A percentile compares a stretch with the other conserved stretches of the same genome.
These are phyloP conservation scores for Coreius guichenoti DNA, from an alignment of 2,797 vertebrate species.

Conservation along the genomic window DNA sequence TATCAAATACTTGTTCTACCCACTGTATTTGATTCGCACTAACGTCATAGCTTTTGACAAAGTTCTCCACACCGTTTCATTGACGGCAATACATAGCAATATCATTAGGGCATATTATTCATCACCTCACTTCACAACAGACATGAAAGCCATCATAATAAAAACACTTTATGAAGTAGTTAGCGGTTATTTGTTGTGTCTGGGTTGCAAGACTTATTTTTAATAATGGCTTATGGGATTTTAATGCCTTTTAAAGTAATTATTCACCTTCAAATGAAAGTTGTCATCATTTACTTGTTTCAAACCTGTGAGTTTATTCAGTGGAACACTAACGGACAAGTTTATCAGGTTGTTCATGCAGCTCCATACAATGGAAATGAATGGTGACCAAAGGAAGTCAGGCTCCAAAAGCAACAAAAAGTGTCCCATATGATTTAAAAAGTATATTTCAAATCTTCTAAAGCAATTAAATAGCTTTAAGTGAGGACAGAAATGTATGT, in stretches of 20 bases:
- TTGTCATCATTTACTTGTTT: background rate
- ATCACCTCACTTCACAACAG: conserved; percentile 33
- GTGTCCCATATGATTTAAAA: background rate
- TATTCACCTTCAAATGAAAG: background rate
- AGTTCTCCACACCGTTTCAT: conserved; percentile 58
- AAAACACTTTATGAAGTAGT: conserved; percentile 49
- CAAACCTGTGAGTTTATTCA: background rate
- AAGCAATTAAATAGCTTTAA: background rate
- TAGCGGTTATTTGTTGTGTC: conserved; percentile 70
- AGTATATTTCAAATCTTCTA: background rate
- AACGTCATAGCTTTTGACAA: conserved; percentile 61
- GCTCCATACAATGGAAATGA: background rate
- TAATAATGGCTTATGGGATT: background rate
- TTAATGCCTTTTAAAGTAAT: conserved; percentile 17
- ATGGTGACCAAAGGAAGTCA: background rate
- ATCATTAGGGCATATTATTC: conserved; percentile 30
- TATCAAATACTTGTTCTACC: no score
- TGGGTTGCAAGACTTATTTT: conserved; percentile 33
- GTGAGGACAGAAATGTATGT: background rate
- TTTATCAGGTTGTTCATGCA: background rate
- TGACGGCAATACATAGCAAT: conserved; percentile 15
- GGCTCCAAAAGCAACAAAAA: background rate
- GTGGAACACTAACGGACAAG: background rate
- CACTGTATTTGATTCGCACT: conserved; percentile 58
- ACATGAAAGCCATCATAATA: conserved; percentile 34